A percentile compares a stretch with the other conserved stretches of the same genome.
Conservation (phyloP, 2,888 invertebrate genomes). For the Pseudanteris insignis region DNA sequence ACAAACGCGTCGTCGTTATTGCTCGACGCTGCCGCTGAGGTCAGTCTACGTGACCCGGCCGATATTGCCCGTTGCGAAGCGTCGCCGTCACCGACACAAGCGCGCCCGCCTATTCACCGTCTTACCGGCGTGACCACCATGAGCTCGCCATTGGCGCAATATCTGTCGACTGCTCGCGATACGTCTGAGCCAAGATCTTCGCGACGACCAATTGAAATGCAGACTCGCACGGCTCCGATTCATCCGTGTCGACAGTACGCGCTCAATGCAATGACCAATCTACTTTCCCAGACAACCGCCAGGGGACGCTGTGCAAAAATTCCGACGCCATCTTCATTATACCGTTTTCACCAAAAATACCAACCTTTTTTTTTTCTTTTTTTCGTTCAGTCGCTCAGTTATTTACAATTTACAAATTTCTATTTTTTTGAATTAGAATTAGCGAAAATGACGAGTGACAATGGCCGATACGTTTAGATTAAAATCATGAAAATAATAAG, state of each 20-base stretch:
- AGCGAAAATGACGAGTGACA: too few relatives aligned
- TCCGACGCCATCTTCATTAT: conserved; percentile 12
- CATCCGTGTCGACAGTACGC: conserved; percentile 19
- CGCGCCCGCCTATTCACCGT: conserved; percentile 43
- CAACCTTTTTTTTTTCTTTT: too few relatives aligned
- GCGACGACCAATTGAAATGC: conserved; percentile 39
- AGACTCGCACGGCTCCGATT: conserved; percentile 22
- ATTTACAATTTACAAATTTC: too few relatives aligned
- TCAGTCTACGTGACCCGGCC: conserved; percentile 66
- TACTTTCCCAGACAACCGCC: conserved; percentile 10
- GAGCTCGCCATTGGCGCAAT: conserved; percentile 59
- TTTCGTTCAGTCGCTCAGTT: too few relatives aligned
- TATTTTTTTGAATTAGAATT: too few relatives aligned
- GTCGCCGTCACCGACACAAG: conserved; percentile 54
- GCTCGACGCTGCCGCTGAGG: conserved; percentile 64
- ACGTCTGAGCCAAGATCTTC: conserved; percentile 35
- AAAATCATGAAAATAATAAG: too few relatives aligned
- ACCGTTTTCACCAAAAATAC: too few relatives aligned
- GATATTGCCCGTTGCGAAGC: conserved; percentile 59
- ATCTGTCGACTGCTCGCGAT: conserved; percentile 49
- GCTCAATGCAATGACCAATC: conserved; percentile 29
- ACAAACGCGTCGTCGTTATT: conserved; percentile 57
- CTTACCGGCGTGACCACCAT: conserved; percentile 50
- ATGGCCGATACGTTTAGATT: too few relatives aligned
- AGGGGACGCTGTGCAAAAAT: conserved; percentile 10